phyloP scores from a whole-genome alignment of 2,113 vertebrate species.

The Clupea harengus region DNA sequence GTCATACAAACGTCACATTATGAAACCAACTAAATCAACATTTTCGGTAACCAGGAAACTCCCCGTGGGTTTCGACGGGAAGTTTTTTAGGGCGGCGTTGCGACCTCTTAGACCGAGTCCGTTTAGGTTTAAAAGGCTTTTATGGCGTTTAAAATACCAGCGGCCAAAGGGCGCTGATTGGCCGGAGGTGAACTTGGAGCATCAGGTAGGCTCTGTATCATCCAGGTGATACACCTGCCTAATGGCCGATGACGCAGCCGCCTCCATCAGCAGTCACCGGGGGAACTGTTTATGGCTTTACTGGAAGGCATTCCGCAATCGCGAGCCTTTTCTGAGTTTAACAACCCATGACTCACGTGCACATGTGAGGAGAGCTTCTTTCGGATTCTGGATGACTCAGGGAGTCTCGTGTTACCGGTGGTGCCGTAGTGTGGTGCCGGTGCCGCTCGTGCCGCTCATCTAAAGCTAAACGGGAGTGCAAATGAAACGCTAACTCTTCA shows the following conservation, averaged over 20 bases:
- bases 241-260: not conserved
- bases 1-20: not conserved
- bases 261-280: not conserved
- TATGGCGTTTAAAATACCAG: no score
- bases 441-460: not conserved
- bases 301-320: not conserved
- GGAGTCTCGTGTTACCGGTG: no score
- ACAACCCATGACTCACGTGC: not conserved
- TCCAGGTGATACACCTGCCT: not conserved
- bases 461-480: no score
- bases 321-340: not conserved
- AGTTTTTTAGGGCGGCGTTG: no score
- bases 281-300: not conserved
- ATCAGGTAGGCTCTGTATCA: not conserved
- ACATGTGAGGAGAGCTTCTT: not conserved
- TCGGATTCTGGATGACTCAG: not conserved
- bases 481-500: no score
- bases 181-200: no score
- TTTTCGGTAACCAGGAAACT: not conserved
- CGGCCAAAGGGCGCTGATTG: no score
- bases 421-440: no score
- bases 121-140: no score
- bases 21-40: not conserved
- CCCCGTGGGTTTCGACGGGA: not conserved
- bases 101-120: no score